Evolutionary conservation across 2,888 invertebrate genomes (phyloP).

Genomic region (Synanthedon andrenaeformis): DNA sequence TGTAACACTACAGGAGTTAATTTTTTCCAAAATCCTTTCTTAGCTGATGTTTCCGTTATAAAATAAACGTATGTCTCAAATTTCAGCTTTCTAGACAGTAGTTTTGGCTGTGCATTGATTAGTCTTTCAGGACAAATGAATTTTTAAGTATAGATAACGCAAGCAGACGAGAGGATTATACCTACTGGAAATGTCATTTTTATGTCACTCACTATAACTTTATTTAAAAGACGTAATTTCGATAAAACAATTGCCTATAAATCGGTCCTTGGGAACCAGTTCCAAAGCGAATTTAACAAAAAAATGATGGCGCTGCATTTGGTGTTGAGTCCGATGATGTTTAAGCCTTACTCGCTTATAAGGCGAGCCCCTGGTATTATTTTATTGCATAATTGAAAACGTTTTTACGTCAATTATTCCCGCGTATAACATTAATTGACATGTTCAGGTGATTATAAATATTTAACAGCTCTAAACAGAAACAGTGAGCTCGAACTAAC

Average conservation of each 20-base stretch:
- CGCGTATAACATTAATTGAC: slow-evolving; percentile 49
- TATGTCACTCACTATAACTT: not conserved
- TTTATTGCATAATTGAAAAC: slow-evolving; percentile 44
- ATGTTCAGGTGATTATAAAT: slow-evolving; percentile 43
- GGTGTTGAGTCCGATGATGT: not conserved
- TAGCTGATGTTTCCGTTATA: too few species aligned
- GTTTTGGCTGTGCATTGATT: too few species aligned
- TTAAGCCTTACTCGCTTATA: slow-evolving; percentile 20
- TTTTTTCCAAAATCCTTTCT: too few species aligned
- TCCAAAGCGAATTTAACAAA: slow-evolving; percentile 14
- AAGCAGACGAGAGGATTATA: slow-evolving; percentile 15
- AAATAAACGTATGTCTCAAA: too few species aligned
- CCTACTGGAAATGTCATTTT: slow-evolving; percentile 9
- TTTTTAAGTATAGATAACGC: slow-evolving; percentile 6
- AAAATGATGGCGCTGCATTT: slow-evolving; percentile 31
- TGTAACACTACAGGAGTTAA: too few species aligned
- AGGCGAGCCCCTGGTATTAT: slow-evolving; percentile 37
- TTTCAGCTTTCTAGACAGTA: too few species aligned
- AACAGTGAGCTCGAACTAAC: not conserved
- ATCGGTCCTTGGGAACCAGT: slow-evolving; percentile 21
- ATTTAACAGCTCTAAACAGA: slow-evolving; percentile 24
- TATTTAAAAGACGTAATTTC: slow-evolving; percentile 9
- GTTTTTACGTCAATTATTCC: slow-evolving; percentile 60
- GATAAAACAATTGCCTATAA: slow-evolving; percentile 22
- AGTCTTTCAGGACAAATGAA: too few species aligned